Percentiles rank a stretch among this genome's conserved stretches.
Conservation (phyloP, 2,888 invertebrate species). For the Allophyes oxyacanthae region DNA sequence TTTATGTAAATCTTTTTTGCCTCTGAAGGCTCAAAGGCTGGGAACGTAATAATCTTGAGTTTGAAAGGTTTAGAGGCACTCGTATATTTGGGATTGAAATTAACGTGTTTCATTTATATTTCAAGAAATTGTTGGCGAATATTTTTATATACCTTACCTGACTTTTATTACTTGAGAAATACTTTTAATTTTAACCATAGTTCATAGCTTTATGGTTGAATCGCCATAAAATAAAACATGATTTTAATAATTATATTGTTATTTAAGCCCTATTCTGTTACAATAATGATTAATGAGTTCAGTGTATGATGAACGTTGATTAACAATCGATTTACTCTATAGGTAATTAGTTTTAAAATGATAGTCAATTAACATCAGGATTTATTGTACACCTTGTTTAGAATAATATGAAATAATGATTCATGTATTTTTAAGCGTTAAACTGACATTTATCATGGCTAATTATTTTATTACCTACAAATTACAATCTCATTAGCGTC, state of each 20-base stretch:
- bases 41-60: slow-evolving; percentile 80
- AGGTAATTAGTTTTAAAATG: not conserved
- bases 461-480: too few relatives aligned
- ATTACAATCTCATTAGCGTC: not conserved
- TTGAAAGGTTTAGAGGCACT: slow-evolving; percentile 74
- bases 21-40: slow-evolving; percentile 78
- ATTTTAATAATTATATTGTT: too few relatives aligned
- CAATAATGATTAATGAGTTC: too few relatives aligned
- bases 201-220: too few relatives aligned
- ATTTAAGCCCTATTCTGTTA: too few relatives aligned
- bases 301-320: too few relatives aligned
- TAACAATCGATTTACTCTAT: too few relatives aligned
- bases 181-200: too few relatives aligned
- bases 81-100: slow-evolving; percentile 73
- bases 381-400: not conserved
- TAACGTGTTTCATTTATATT: slow-evolving; percentile 47
- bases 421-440: not conserved
- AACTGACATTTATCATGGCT: not conserved
- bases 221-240: too few relatives aligned
- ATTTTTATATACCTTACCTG: slow-evolving; percentile 1
- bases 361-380: not conserved
- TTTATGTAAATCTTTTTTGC: slow-evolving; percentile 87
- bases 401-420: not conserved
- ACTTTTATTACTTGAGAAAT: too few relatives aligned
- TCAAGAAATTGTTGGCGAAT: slow-evolving; percentile 26